Conservation (phyloP, 2,797 vertebrate genomes). For the Malurus splendens region DNA sequence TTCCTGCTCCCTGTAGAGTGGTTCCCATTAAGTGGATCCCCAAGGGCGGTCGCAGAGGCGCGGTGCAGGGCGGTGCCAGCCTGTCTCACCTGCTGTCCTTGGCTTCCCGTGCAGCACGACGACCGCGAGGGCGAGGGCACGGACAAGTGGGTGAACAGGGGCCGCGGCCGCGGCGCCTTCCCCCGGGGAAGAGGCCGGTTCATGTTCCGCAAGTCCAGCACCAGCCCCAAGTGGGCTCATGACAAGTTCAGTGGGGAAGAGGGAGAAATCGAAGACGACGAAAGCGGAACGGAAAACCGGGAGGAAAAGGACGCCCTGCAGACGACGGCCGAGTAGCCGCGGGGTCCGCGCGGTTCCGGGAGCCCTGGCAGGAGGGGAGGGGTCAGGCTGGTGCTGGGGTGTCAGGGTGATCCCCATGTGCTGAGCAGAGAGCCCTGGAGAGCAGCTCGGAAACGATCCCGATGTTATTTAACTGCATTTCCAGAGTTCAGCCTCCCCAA, state of each 20-base stretch:
- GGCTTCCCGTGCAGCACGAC: slow-evolving; percentile 78
- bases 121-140: slow-evolving; percentile 84
- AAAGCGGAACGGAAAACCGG: slow-evolving; percentile 80
- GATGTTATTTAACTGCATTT: neutral
- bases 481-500: slow-evolving; percentile 11
- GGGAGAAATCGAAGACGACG: slow-evolving; percentile 79
- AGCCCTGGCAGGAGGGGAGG: slow-evolving; percentile 40
- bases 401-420: slow-evolving; percentile 27
- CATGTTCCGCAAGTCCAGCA: slow-evolving; percentile 87
- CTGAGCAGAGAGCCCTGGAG: slow-evolving; percentile 34
- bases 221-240: slow-evolving; percentile 87
- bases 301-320: slow-evolving; percentile 74
- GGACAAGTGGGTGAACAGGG: slow-evolving; percentile 79
- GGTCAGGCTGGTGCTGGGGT: slow-evolving; percentile 2
- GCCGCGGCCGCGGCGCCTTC: slow-evolving; percentile 79
- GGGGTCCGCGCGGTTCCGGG: neutral
- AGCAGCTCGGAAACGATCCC: slow-evolving; percentile 22
- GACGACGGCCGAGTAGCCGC: slow-evolving; percentile 69
- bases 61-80: neutral
- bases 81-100: neutral
- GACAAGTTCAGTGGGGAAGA: slow-evolving; percentile 89
- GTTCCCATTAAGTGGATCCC: neutral
- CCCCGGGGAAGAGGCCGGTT: slow-evolving; percentile 84
- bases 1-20: neutral
- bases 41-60: neutral